Evolutionary conservation across 2,888 invertebrate genomes (phyloP), one percentile per base, ranked within the genome.

Genomic region (Mythimna vitellina): DNA sequence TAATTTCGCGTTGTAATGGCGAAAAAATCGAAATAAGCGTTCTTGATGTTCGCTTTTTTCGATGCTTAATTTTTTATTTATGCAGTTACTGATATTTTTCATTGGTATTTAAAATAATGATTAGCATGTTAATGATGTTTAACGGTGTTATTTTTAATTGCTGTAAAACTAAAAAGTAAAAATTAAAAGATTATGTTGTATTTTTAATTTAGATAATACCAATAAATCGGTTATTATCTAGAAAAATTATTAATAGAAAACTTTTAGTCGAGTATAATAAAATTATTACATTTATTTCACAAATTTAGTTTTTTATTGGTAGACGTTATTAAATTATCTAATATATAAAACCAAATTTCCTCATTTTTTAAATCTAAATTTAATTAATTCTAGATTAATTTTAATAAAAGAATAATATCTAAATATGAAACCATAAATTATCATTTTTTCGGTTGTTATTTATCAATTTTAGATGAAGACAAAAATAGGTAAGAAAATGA

Each of bases 1-100:
- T 85, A 76, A 83, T 80, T 83, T 79, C 54, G 74, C 70, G 61
- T 64, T 51, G 49, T 71, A 60, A 81, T 80, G 42, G 78, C 74
- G 53, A 63, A 70, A 82, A 70, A 57, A 57, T 29, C 3, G 10
- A 32, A 67, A 65, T 22, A 71, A 60, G 35, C 54, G n/a, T 12
- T 56, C 66, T 64, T 25, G 49, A 65, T 54, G 35, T 49, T 57
- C 62, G 20, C 6, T 54, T 63, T 73, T 73, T 74, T 70, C 17
- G 56, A 29, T 65, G 12, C 32, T 80, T 61, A 12, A 60, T 53
- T 49, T 65, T 46, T 57, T 25, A 46, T 60, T 65, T 14, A 20
- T 51, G 10, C 38, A 1, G 9, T 63, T 80, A 32, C 42, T 53
- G n/a, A 65, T 42, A 42, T 65, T 68, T 62, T 42, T 32, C 22